A percentile compares a stretch with the other conserved stretches of the same genome.
Conservation (phyloP, 2,888 invertebrate species). For the Shargacucullia verbasci region DNA sequence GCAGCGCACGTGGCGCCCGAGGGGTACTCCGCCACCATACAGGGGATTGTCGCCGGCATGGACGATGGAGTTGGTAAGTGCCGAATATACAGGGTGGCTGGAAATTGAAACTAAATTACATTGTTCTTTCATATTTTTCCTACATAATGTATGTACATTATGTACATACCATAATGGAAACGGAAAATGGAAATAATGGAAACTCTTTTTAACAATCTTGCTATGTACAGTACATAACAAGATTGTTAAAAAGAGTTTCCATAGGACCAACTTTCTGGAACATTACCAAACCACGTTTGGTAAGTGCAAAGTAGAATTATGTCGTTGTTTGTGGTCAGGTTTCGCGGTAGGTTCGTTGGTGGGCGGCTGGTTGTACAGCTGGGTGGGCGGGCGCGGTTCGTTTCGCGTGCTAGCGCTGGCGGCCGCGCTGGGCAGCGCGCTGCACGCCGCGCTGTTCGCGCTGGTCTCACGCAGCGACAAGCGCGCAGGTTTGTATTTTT, state of each 20-base stretch:
- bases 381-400: slow-evolving; percentile 88
- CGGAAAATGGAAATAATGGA: too few relatives aligned
- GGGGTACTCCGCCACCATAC: slow-evolving; percentile 95
- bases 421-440: slow-evolving; percentile 63
- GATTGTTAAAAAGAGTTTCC: too few relatives aligned
- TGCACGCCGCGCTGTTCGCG: slow-evolving; percentile 66
- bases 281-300: too few relatives aligned
- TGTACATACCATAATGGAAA: too few relatives aligned
- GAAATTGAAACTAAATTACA: too few relatives aligned
- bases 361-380: slow-evolving; percentile 92
- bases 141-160: too few relatives aligned
- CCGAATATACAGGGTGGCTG: too few relatives aligned
- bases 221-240: too few relatives aligned
- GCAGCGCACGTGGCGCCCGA: slow-evolving; percentile 91
- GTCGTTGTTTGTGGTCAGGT: slow-evolving; percentile 79
- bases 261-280: too few relatives aligned
- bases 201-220: too few relatives aligned
- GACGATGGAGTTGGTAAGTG: slow-evolving; percentile 94
- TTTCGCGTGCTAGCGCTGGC: slow-evolving; percentile 72
- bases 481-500: slow-evolving; percentile 14
- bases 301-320: too few relatives aligned
- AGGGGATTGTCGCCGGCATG: slow-evolving; percentile 96
- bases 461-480: slow-evolving; percentile 7
- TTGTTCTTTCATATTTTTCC: too few relatives aligned
- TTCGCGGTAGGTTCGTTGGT: slow-evolving; percentile 93